These are phyloP conservation scores for Boleophthalmus pectinirostris DNA, from an alignment of 2,113 vertebrate species.

Conservation along the genomic window DNA sequence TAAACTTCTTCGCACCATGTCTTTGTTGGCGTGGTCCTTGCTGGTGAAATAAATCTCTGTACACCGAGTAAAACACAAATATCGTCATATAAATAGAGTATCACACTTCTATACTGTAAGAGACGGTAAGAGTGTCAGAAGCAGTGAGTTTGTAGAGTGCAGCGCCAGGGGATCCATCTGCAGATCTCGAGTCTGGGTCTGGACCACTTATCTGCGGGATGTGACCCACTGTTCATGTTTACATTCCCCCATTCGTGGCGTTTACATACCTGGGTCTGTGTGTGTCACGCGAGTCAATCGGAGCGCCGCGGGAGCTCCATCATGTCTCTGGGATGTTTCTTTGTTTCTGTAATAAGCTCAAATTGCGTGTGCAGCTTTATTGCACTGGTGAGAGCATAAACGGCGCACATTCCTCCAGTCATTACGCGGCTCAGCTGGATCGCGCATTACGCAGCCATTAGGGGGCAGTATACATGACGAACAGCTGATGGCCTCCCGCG, in stretches of 20 bases:
- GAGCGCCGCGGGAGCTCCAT: background rate
- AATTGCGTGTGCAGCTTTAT: background rate
- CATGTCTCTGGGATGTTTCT: background rate
- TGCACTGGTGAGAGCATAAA: background rate
- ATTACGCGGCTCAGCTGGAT: constrained; percentile 12
- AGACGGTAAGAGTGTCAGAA: too few relatives aligned
- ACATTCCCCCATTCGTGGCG: background rate
- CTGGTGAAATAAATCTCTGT: too few relatives aligned
- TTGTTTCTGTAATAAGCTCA: background rate
- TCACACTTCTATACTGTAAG: too few relatives aligned
- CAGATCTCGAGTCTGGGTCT: too few relatives aligned
- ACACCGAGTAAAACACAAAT: too few relatives aligned
- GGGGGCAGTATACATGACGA: constrained; percentile 1
- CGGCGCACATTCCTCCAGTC: background rate
- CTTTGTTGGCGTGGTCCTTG: too few relatives aligned
- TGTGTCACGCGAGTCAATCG: background rate
- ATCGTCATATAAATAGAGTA: too few relatives aligned
- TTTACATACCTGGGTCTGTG: background rate
- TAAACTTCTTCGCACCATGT: too few relatives aligned
- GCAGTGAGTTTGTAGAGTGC: too few relatives aligned
- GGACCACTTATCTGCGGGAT: too few relatives aligned
- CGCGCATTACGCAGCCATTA: constrained; percentile 20
- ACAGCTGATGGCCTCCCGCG: constrained; percentile 20
- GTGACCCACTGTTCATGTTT: too few relatives aligned
- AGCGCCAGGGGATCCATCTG: too few relatives aligned